Conservation (phyloP, 2,888 invertebrate genomes). For the Ophion ventricosus region DNA sequence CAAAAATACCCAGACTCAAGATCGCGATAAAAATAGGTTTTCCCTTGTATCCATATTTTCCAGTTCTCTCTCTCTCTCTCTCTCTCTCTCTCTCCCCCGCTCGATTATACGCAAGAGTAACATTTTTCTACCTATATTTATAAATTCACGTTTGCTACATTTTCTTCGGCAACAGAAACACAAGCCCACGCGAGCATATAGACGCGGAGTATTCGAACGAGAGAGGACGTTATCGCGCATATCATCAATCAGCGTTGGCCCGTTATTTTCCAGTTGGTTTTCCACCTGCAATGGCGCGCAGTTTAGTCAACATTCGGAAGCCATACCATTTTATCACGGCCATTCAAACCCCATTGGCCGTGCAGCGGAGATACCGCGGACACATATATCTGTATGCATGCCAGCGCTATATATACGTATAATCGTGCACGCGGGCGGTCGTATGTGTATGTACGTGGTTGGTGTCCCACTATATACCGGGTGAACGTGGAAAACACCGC, state of each 20-base stretch:
- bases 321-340: slow-evolving; percentile 83
- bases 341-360: slow-evolving; percentile 83
- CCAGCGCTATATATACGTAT: slow-evolving; percentile 2
- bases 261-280: slow-evolving; percentile 83
- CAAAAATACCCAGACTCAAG: slow-evolving; percentile 14
- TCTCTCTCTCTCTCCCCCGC: not conserved
- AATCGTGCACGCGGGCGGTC: not conserved
- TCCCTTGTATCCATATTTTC: slow-evolving; percentile 18
- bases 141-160: slow-evolving; percentile 63
- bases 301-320: slow-evolving; percentile 84
- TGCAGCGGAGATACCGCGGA: slow-evolving; percentile 82
- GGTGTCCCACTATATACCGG: slow-evolving; percentile 76
- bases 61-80: not conserved
- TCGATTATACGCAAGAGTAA: slow-evolving; percentile 15
- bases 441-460: slow-evolving; percentile 72
- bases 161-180: slow-evolving; percentile 62
- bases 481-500: slow-evolving; percentile 69
- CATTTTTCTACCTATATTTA: slow-evolving; percentile 46
- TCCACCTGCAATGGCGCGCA: slow-evolving; percentile 82
- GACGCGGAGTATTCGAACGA: slow-evolving; percentile 29
- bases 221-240: slow-evolving; percentile 64
- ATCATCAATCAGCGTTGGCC: slow-evolving; percentile 71
- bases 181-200: slow-evolving; percentile 34
- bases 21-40: slow-evolving; percentile 24
- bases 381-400: slow-evolving; percentile 17